These are phyloP conservation scores for Kryphioiulus occultus DNA, from an alignment of 2,888 invertebrate species.

Conservation along the genomic window DNA sequence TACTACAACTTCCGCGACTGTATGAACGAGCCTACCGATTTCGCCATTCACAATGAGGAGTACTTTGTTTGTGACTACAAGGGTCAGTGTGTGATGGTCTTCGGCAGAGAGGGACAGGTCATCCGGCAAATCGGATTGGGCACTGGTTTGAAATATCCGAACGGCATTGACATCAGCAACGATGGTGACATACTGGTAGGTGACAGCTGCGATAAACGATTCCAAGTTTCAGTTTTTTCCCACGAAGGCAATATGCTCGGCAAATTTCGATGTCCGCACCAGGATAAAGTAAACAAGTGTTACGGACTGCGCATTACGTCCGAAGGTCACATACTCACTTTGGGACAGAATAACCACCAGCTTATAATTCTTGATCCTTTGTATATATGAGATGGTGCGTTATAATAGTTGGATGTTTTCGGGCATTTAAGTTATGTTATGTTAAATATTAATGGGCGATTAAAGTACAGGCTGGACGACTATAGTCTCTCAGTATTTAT, in stretches of 20 bases:
- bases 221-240: slow-evolving; percentile 95
- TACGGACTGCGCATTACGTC: slow-evolving; percentile 97
- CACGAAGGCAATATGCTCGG: slow-evolving; percentile 84
- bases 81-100: slow-evolving; percentile 96
- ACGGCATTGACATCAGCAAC: slow-evolving; percentile 97
- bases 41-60: slow-evolving; percentile 90
- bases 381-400: slow-evolving; percentile 71
- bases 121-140: slow-evolving; percentile 93
- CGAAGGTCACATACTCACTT: slow-evolving; percentile 93
- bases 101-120: slow-evolving; percentile 90
- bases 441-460: background rate
- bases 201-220: slow-evolving; percentile 97
- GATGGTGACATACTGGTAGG: slow-evolving; percentile 96
- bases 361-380: slow-evolving; percentile 94
- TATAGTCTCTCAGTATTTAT: background rate
- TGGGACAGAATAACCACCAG: slow-evolving; percentile 99
- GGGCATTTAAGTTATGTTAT: background rate
- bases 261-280: slow-evolving; percentile 94
- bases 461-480: background rate
- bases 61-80: slow-evolving; percentile 98
- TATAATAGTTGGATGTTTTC: background rate
- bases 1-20: slow-evolving; percentile 99
- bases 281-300: slow-evolving; percentile 95
- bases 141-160: slow-evolving; percentile 94
- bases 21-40: slow-evolving; percentile 97